A percentile compares a stretch with the other conserved stretches of the same genome.
These are phyloP conservation scores for Cinclus mexicanus DNA, from an alignment of 2,113 vertebrate genomes.

Conservation along the genomic window DNA sequence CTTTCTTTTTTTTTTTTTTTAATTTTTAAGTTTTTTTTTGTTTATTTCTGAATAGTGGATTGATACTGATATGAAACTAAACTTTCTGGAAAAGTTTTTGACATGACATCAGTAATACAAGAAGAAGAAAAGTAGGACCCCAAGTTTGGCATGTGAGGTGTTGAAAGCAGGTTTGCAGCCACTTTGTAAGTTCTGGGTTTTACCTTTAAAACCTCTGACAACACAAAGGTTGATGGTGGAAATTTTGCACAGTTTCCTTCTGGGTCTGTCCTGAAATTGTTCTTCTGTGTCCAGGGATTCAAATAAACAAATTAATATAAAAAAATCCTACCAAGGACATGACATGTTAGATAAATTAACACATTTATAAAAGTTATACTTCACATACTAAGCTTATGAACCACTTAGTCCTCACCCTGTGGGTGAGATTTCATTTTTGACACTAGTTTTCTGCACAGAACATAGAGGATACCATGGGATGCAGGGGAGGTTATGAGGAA, in stretches of 20 bases:
- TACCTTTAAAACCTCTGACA: constrained; percentile 55
- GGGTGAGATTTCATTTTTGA: background rate
- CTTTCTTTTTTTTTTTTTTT: constrained; percentile 47
- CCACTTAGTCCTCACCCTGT: background rate
- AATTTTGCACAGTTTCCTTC: constrained; percentile 30
- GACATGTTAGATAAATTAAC: background rate
- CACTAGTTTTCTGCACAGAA: constrained; percentile 11
- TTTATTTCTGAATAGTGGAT: constrained; percentile 76
- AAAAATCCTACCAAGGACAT: background rate
- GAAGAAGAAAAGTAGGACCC: constrained; percentile 74
- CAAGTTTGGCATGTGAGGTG: constrained; percentile 77
- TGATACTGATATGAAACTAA: constrained; percentile 82
- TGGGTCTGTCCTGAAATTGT: constrained; percentile 52
- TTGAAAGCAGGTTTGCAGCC: constrained; percentile 82
- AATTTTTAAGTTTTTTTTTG: background rate
- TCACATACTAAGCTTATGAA: background rate
- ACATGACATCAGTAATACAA: constrained; percentile 71
- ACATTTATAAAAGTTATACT: background rate
- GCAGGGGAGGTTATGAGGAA: background rate
- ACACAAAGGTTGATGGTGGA: constrained; percentile 13
- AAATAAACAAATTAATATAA: background rate
- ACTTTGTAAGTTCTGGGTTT: constrained; percentile 75
- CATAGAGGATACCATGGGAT: background rate
- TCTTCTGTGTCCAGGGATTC: constrained; percentile 31
- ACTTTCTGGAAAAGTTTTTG: constrained; percentile 77